Base-by-base conservation (phyloP, 2,888 invertebrate genomes). In the Julus scandinavius region DNA sequence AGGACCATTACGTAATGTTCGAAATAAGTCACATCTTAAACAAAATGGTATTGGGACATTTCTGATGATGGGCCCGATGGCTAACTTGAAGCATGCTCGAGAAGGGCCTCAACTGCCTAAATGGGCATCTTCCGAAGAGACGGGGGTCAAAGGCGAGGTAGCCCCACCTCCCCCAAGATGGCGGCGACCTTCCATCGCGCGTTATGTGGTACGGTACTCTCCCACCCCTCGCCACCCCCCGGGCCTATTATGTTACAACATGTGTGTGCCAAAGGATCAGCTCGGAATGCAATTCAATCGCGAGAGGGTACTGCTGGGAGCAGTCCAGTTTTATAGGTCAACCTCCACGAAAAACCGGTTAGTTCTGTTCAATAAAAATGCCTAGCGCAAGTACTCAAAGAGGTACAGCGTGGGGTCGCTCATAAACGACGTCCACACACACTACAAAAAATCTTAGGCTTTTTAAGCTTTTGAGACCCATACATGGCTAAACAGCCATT, bases 281-380 rank as follows among this genome's bases (percentile, higher is more conserved):
- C 63, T 63, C 17, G 63, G 63, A 63, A 63, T 63, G 63, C 63
- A 63, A 63, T 63, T 63, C 63, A 63, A 63, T 63, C 63, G 17
- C 63, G 63, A 63, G 63, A 63, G 63, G 63, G 63, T 63, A 63
- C 63, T 5, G 63, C 20, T 63, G 63, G 63, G 63, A 63, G 63
- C 63, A 63, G 63, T 63, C 63, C 63, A 63, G 63, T 63, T 63
- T 63, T 63, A 63, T 63, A 63, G 63, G 63, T 63, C 63, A 63
- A 63, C 63, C 63, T 17, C 13, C 63, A 63, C 17, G 63, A 63
- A 17, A 45, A 63, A 63, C 63, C 63, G 63, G 63, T 63, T 63
- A 17, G 4, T 63, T 63, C 63, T 63, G 63, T n/a, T n/a, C 63
- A 63, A 63, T 63, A 63, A 63, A 54, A 63, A 63, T 20, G 63